Conservation (phyloP, 2,113 vertebrate genomes). For the Cygnus atratus region DNA sequence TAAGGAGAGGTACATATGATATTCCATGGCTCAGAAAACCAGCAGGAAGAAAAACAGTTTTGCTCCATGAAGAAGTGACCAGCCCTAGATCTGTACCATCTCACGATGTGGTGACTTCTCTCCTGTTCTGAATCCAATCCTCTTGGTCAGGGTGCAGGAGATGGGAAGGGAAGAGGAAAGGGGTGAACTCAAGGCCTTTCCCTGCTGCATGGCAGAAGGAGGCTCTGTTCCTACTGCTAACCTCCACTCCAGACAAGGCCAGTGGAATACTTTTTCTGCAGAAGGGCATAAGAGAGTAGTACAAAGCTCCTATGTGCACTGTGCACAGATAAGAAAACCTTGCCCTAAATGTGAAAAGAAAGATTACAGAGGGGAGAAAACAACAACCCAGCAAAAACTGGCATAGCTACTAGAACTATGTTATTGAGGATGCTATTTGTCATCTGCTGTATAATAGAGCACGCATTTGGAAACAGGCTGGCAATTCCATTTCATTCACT, state of each 20-base stretch:
- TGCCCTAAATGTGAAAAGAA: slow-evolving; percentile 5
- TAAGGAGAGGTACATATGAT: neutral
- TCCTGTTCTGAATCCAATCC: neutral
- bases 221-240: neutral
- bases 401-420: neutral
- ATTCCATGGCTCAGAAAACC: neutral
- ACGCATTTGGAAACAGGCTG: slow-evolving; percentile 40
- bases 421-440: slow-evolving; percentile 11
- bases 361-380: neutral
- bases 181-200: neutral
- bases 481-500: slow-evolving; percentile 50
- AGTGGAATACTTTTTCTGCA: neutral
- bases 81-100: neutral
- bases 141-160: neutral
- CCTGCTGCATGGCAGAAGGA: neutral
- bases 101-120: neutral
- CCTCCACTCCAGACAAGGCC: neutral
- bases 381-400: neutral
- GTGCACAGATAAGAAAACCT: neutral
- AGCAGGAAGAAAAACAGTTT: neutral
- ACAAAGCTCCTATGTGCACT: neutral
- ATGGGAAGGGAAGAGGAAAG: neutral
- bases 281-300: neutral
- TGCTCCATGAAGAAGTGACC: neutral
- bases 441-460: neutral